These are phyloP conservation scores for Chalcis sispes DNA, from an alignment of 2,888 invertebrate genomes.

Conservation along the genomic window DNA sequence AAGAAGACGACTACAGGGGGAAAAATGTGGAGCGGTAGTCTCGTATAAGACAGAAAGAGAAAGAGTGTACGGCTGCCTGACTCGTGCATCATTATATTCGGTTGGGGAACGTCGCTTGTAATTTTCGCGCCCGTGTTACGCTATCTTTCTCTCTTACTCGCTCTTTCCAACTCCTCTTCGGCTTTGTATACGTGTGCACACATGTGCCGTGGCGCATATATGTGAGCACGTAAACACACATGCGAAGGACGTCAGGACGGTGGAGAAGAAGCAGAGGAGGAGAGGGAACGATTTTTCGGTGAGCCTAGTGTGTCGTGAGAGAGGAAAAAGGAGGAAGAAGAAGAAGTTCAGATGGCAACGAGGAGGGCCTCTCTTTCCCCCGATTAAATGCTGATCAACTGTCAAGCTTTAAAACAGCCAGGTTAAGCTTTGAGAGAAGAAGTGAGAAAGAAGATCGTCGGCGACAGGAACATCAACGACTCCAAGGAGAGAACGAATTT, in stretches of 20 bases:
- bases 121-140: too few species aligned
- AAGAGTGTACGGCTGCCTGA: too few species aligned
- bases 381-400: slow-evolving; percentile 46
- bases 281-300: slow-evolving; percentile 20
- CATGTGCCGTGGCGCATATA: not conserved
- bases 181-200: too few species aligned
- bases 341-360: not conserved
- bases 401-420: too few species aligned
- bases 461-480: not conserved
- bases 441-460: not conserved
- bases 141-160: not conserved
- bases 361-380: not conserved
- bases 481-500: not conserved
- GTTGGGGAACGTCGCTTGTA: too few species aligned
- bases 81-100: too few species aligned
- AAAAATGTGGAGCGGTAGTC: slow-evolving; percentile 2
- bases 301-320: not conserved
- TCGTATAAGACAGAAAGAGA: not conserved
- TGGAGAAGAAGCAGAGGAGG: slow-evolving; percentile 13
- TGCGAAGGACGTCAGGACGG: slow-evolving; percentile 50
- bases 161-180: too few species aligned
- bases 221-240: slow-evolving; percentile 34
- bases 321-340: not conserved
- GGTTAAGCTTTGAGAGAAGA: not conserved
- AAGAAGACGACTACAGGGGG: not conserved